A percentile compares a stretch with the other conserved stretches of the same genome.
phyloP scores from a whole-genome alignment of 2,797 vertebrate species.

The Numenius phaeopus region DNA sequence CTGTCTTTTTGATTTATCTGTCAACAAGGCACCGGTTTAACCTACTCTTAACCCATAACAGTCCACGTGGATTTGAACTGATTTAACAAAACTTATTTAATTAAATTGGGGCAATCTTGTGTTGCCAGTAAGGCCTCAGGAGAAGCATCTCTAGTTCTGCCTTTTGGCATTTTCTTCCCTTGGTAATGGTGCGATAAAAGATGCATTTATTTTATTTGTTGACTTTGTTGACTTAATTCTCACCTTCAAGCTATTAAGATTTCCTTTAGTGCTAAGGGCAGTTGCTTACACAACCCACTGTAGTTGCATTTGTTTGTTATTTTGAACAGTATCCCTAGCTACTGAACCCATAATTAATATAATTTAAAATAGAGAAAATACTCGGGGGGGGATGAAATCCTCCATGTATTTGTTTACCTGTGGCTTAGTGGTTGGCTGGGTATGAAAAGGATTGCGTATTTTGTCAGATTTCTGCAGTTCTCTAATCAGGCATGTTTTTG shows the following conservation, averaged over 20 bases:
- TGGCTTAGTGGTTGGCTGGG: background rate
- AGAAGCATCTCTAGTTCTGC: slow-evolving; percentile 59
- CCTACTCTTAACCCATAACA: slow-evolving; percentile 60
- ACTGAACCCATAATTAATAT: slow-evolving; percentile 23
- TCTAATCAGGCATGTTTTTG: background rate
- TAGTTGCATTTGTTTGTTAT: slow-evolving; percentile 39
- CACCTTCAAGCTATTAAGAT: slow-evolving; percentile 50
- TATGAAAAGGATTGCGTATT: background rate
- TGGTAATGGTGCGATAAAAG: slow-evolving; percentile 62
- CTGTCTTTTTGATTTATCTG: slow-evolving; percentile 69
- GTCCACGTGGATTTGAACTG: slow-evolving; percentile 31
- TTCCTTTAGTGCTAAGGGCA: slow-evolving; percentile 22
- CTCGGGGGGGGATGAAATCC: background rate
- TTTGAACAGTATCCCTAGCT: slow-evolving; percentile 17
- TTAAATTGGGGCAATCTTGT: slow-evolving; percentile 57
- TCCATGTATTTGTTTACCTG: background rate
- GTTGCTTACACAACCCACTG: background rate
- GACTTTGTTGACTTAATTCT: slow-evolving; percentile 65
- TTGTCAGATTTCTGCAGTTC: background rate
- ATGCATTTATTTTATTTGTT: slow-evolving; percentile 68
- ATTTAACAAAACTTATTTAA: slow-evolving; percentile 63
- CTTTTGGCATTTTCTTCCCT: slow-evolving; percentile 65
- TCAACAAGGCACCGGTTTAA: slow-evolving; percentile 54
- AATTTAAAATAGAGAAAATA: slow-evolving; percentile 4
- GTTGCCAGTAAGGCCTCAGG: slow-evolving; percentile 50